Base-by-base conservation (phyloP, 2,888 invertebrate genomes). In the Cactoblastis cactorum region DNA sequence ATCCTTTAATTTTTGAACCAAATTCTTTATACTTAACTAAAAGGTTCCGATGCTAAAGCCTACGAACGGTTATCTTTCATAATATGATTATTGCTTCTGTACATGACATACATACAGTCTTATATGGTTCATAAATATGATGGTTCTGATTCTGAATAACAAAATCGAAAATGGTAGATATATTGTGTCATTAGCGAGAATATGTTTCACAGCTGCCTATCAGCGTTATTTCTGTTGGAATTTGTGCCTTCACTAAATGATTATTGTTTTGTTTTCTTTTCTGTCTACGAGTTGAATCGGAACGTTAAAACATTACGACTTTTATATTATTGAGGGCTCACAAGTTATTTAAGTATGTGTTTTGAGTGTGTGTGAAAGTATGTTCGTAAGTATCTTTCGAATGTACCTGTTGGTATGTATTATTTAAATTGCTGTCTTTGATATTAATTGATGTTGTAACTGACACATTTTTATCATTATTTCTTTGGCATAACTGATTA, bases 181-280 rank as follows among this genome's bases (percentile, higher is more conserved):
- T 51, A 32, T 41, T 14, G 14, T 14, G 47, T 50, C 51, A 45
- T 54, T 54, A 66, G 52, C 49, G 28, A 45, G 67, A 69, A 55
- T 64, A 39, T 58, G 67, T 53, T 70, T 69, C 67, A 68, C 71
- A 67, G 67, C 71, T 67, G 62, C 64, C 74, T 74, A 77, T 72
- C 71, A 71, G 61, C 70, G 68, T 57, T 74, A 71, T 74, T 71
- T 74, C 72, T 72, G 69, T 76, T 71, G 78, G 77, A 78, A 78
- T 80, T 74, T 75, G 75, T 77, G 74, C 75, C 74, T 73, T 65
- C 74, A 77, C 77, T 78, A 78, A 79, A 79, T 78, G 78, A 77
- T 77, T 75, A 75, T 71, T 74, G 67, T 66, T 73, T 74, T 75
- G 71, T 76, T 74, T 77, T 75, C 63, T 37, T 76, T 77, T 69